Base-by-base conservation (phyloP, 2,797 vertebrate species). In the Melanotaenia trifasciata region DNA sequence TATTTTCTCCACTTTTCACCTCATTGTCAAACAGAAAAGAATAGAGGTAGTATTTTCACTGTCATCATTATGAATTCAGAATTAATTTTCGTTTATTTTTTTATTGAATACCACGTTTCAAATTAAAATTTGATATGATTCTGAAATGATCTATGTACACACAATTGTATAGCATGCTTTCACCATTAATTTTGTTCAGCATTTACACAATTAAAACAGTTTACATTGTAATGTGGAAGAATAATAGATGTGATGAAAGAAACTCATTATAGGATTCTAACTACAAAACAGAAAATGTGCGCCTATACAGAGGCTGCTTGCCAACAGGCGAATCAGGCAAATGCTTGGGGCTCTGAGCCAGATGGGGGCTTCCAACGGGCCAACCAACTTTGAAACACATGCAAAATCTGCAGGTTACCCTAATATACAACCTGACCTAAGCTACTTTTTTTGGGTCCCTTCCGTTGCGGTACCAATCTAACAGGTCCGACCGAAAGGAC, bases 1-100 rank as follows among this genome's bases (percentile, higher is more conserved):
- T 95, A 94, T 88, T 89, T 85, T 78, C 63, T 76, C 58, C 57
- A 82, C 54, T 94, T 87, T 87, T 83, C 67, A 83, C 83, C 94
- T 95, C 95, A 94, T 93, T 94, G 94, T 96, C 94, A 95, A 96
- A 96, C 91, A 94, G 24, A 24, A 26, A 56, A 56, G 24, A 54
- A 14, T 14, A 13, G 53, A 56, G 13, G 16, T 22, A 51, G 91
- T 94, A 93, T 45, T 22, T 51, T 51, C 10, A 28, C 26, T 56
- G 26, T 6, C 14, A 14, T 28, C 4, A 54, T 26, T 26, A 54
- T 28, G 4, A 12, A 54, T 26, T 28, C 5, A 2, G 12, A 6
- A 13, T 28, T 11, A 16, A 54, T 12, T 22, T 51, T 9, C 4
- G 12, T 11, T 2, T 22, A 2, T 24, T 51, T 18, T 20, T 47